Evolutionary conservation across 1,140 invertebrate genomes (phyloP).

Genomic region (Ceratina australensis): DNA sequence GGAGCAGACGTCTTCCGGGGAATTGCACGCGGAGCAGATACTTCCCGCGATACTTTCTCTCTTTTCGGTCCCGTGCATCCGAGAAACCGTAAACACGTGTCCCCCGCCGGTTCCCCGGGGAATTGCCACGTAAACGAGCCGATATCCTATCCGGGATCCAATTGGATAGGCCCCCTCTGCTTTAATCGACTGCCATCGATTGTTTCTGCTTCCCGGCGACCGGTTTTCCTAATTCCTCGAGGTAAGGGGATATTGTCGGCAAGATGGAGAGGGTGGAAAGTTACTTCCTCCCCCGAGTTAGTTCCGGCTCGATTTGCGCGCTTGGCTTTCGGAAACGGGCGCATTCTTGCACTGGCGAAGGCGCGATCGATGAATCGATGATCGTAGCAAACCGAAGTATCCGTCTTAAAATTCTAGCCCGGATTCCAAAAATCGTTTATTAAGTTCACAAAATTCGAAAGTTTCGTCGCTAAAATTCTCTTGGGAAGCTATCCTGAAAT

Average conservation of each 20-base stretch:
- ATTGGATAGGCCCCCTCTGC: constrained; percentile 2
- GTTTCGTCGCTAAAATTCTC: no score
- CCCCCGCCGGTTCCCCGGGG: constrained; percentile 3
- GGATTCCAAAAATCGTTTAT: no score
- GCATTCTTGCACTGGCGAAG: background rate
- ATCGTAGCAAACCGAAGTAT: no score
- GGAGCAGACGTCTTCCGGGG: background rate
- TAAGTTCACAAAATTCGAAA: no score
- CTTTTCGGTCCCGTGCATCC: constrained; percentile 18
- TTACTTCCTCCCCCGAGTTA: no score
- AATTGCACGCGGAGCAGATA: background rate
- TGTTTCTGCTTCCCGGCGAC: constrained; percentile 26
- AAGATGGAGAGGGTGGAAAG: constrained; percentile 6
- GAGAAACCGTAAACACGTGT: constrained; percentile 30
- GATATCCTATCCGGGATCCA: constrained; percentile 34
- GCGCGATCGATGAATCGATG: no score
- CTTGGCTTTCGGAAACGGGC: background rate
- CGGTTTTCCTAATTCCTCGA: constrained; percentile 6
- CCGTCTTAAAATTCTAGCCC: no score
- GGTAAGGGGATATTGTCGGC: constrained; percentile 8
- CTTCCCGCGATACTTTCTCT: constrained; percentile 1
- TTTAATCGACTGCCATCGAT: constrained; percentile 41
- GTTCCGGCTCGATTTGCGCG: background rate
- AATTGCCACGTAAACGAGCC: constrained; percentile 43
- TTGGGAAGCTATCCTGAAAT: no score